A percentile compares a stretch with the other conserved stretches of the same genome.
These are phyloP conservation scores for Amphiura filiformis DNA, from an alignment of 35 echinoderm and acorn worm species.

Conservation along the genomic window DNA sequence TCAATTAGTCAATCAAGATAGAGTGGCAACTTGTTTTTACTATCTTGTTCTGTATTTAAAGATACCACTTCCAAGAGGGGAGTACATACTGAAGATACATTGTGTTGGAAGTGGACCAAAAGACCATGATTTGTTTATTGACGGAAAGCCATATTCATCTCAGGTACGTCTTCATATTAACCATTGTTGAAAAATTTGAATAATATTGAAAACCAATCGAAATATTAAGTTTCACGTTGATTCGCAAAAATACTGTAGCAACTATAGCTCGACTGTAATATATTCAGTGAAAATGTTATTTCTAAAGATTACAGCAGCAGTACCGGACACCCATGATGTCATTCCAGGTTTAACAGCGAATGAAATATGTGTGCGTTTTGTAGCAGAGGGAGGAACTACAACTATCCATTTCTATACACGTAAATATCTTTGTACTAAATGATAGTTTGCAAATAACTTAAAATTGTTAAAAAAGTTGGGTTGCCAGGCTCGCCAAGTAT, in stretches of 20 bases:
- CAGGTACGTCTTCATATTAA: neutral
- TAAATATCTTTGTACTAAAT: no score
- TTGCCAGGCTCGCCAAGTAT: no score
- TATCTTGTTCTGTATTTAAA: neutral
- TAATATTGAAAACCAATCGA: no score
- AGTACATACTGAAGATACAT: neutral
- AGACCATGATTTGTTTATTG: neutral
- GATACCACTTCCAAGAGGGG: neutral
- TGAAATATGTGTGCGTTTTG: neutral
- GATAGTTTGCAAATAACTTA: no score
- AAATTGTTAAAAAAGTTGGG: no score
- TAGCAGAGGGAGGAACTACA: neutral
- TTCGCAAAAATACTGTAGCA: neutral
- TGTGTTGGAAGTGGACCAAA: neutral
- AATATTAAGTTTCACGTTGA: no score
- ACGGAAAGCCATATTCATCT: neutral
- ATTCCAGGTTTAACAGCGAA: neutral
- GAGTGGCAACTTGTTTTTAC: no score
- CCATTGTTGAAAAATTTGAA: neutral
- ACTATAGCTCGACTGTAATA: neutral
- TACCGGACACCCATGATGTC: neutral
- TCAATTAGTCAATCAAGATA: no score
- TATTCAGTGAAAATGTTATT: neutral
- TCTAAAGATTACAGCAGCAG: neutral
- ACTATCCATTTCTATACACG: neutral